A percentile compares a stretch with the other conserved stretches of the same genome.
Evolutionary conservation across 1,140 invertebrate species (phyloP).

Genomic region (Drosophila teissieri): DNA sequence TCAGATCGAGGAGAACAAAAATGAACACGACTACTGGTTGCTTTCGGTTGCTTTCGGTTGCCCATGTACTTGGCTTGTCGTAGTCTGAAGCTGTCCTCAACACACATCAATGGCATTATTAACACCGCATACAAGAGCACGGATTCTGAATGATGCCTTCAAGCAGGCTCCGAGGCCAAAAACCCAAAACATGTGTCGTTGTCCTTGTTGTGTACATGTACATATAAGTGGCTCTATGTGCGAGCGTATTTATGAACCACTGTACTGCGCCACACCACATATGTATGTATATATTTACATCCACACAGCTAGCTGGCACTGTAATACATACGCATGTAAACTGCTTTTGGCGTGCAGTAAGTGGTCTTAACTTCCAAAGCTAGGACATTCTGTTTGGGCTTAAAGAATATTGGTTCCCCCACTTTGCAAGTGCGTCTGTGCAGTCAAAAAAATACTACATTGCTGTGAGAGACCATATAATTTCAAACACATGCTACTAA

Average conservation of each 20-base stretch:
- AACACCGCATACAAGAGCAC: constrained; percentile 72
- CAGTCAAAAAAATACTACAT: constrained; percentile 64
- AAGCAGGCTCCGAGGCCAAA: constrained; percentile 60
- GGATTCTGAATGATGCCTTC: constrained; percentile 68
- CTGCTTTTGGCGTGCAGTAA: constrained; percentile 81
- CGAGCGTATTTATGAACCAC: constrained; percentile 67
- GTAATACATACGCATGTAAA: constrained; percentile 42
- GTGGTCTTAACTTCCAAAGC: constrained; percentile 74
- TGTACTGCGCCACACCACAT: constrained; percentile 6
- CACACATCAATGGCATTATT: constrained; percentile 82
- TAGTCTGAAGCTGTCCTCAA: constrained; percentile 76
- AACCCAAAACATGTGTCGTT: constrained; percentile 78
- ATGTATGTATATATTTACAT: constrained; percentile 5
- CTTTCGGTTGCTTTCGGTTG: constrained; percentile 18
- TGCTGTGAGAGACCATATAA: constrained; percentile 40
- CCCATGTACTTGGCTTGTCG: constrained; percentile 55
- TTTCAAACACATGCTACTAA: constrained; percentile 33
- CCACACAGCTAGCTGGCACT: constrained; percentile 6
- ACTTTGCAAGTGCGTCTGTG: constrained; percentile 44
- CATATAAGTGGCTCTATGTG: constrained; percentile 34
- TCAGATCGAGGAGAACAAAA: constrained; percentile 22
- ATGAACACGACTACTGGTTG: constrained; percentile 23
- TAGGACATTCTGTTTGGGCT: constrained; percentile 78
- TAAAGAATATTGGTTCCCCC: constrained; percentile 52
- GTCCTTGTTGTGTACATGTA: constrained; percentile 27